Base-by-base conservation (phyloP, 2,797 vertebrate species). In the Sebastiscus albofasciatus region DNA sequence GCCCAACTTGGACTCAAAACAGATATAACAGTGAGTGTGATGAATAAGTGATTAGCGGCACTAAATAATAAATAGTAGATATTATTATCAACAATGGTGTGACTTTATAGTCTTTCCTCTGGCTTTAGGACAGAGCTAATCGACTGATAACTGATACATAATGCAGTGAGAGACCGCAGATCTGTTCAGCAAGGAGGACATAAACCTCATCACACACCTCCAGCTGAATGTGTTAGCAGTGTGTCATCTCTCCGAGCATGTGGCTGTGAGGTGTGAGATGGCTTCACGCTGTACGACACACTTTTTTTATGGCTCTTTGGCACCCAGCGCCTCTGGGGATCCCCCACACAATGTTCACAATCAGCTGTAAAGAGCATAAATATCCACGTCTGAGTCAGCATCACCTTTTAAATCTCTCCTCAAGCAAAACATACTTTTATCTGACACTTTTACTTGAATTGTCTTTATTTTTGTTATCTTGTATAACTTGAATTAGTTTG, bases 1-100 rank as follows among this genome's bases (percentile, higher is more conserved):
- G 70, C 80, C 60, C 33, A 16, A 68, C 65, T 7, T 52, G 55
- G 72, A 72, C 84, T 68, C 54, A 79, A 33, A 83, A 83, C 82
- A 80, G 84, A 88, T 70, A 42, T 60, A 69, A 79, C 59, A 75
- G 72, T 79, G 87, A 52, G 36, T 52, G 42, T 78, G 67, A 92
- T 95, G 77, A 94, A 94, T 95, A 90, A 94, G 70, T 92, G 71
- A 94, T 87, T 49, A 78, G 69, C 52, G 26, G 75, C 76, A 13
- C 66, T 95, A 66, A 95, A 96, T 95, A 94, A 95, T 95, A 89
- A 54, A 95, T 89, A n/a, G 31, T 16, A 81, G 58, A 77, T 72
- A 72, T 85, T 90, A 90, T 88, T 54, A 88, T 85, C 85, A 10
- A 87, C 82, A 69, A 62, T 56, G 66, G 77, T 84, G 79, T 79